Conservation (phyloP, 2,113 vertebrate genomes). For the Hypomesus transpacificus region DNA sequence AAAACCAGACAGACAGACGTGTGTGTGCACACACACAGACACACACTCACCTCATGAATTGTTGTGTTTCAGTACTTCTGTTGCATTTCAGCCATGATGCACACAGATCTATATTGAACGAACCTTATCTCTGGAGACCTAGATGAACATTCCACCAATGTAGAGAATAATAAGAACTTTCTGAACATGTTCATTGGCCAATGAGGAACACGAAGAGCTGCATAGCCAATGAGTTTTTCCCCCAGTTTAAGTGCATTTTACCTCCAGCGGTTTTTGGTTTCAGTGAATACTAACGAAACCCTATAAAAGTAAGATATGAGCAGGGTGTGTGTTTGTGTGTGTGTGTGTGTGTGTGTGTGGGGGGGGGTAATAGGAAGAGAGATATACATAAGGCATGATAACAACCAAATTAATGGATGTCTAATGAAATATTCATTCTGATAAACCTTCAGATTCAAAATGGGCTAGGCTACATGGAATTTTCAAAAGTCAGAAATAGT, state of each 20-base stretch:
- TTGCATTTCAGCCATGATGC: slow-evolving; percentile 23
- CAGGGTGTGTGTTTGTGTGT: slow-evolving; percentile 3
- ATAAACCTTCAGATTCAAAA: slow-evolving; percentile 62
- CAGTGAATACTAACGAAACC: slow-evolving; percentile 43
- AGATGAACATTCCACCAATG: slow-evolving; percentile 45
- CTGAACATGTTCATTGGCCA: slow-evolving; percentile 22
- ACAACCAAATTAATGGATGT: slow-evolving; percentile 74
- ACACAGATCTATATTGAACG: slow-evolving; percentile 31
- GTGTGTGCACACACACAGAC: no score
- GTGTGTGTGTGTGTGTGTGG: not conserved
- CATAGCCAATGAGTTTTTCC: slow-evolving; percentile 44
- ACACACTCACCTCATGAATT: no score
- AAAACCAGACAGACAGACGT: no score
- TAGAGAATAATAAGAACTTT: slow-evolving; percentile 42
- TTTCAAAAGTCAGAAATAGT: slow-evolving; percentile 48
- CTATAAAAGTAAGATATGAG: slow-evolving; percentile 43
- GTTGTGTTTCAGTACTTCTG: slow-evolving; percentile 17
- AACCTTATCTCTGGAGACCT: slow-evolving; percentile 35
- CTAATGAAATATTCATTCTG: slow-evolving; percentile 62
- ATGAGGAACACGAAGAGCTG: slow-evolving; percentile 37
- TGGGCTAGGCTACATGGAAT: slow-evolving; percentile 48
- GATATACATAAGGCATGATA: slow-evolving; percentile 69
- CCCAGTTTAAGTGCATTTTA: slow-evolving; percentile 59
- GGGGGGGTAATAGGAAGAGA: slow-evolving; percentile 52
- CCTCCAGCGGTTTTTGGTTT: slow-evolving; percentile 42